A percentile compares a stretch with the other conserved stretches of the same genome.
Conservation (phyloP, 2,888 invertebrate species). For the Ochropleura leucogaster region DNA sequence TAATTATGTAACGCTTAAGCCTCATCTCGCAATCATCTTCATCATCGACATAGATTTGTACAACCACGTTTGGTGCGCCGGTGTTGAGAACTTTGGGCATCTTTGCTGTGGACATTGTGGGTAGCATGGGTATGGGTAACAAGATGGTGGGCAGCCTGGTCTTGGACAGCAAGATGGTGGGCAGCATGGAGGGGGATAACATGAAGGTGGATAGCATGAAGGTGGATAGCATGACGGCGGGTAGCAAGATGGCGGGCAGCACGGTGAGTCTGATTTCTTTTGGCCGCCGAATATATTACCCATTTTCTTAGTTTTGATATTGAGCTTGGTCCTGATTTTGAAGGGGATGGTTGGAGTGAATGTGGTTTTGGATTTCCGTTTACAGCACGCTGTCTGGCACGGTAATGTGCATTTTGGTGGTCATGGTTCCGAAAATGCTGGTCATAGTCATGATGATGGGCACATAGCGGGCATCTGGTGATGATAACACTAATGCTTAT, state of each 20-base stretch:
- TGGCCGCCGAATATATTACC: not conserved
- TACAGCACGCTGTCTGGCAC: not conserved
- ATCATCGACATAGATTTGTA: too few species aligned
- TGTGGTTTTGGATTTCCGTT: not conserved
- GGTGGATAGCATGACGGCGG: not conserved
- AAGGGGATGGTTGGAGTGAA: not conserved
- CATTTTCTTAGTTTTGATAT: not conserved
- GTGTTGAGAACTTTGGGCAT: too few species aligned
- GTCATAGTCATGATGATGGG: not conserved
- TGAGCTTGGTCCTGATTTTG: not conserved
- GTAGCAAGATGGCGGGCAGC: not conserved
- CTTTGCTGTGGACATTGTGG: not conserved
- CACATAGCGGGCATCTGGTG: not conserved
- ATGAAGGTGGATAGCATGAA: not conserved
- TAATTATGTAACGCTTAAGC: too few species aligned
- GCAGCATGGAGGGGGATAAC: not conserved
- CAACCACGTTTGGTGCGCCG: too few species aligned
- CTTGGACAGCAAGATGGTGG: not conserved
- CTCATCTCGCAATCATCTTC: too few species aligned
- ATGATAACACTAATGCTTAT: not conserved
- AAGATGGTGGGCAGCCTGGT: not conserved
- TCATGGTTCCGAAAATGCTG: not conserved
- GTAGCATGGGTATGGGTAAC: not conserved
- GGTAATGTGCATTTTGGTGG: not conserved
- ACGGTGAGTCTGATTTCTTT: not conserved